Percentiles rank a stretch among this genome's conserved stretches.
Evolutionary conservation across 2,113 vertebrate species (phyloP).

Genomic region (Candoia aspera): DNA sequence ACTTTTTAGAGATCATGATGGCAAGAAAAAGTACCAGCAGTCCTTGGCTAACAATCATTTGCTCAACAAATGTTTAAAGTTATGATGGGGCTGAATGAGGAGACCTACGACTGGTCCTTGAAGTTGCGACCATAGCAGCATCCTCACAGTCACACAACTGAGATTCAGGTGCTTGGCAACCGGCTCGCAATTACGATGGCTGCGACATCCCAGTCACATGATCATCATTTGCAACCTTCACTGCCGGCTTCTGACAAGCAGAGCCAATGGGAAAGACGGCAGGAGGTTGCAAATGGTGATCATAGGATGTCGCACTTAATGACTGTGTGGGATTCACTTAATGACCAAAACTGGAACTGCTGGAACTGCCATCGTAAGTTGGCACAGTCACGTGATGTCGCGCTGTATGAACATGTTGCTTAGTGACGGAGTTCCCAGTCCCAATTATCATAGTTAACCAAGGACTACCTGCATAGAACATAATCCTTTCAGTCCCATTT

Average conservation of each 20-base stretch:
- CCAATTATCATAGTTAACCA: neutral
- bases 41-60: neutral
- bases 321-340: neutral
- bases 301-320: neutral
- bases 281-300: neutral
- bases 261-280: neutral
- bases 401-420: neutral
- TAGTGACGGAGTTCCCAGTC: neutral
- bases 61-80: neutral
- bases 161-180: neutral
- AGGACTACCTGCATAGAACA: neutral
- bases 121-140: neutral
- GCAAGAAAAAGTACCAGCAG: neutral
- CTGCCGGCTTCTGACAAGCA: neutral
- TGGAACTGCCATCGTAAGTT: neutral
- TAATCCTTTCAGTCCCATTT: neutral
- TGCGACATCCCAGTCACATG: neutral
- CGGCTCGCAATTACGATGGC: neutral
- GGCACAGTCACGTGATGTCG: too few species aligned
- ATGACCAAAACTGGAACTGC: neutral
- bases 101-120: neutral
- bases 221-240: neutral
- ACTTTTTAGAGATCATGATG: neutral
- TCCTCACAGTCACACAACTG: neutral
- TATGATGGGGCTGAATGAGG: neutral